Evolutionary conservation across 2,797 vertebrate species (phyloP), one percentile per base, ranked within the genome.

Genomic region (Tragopan temminckii): DNA sequence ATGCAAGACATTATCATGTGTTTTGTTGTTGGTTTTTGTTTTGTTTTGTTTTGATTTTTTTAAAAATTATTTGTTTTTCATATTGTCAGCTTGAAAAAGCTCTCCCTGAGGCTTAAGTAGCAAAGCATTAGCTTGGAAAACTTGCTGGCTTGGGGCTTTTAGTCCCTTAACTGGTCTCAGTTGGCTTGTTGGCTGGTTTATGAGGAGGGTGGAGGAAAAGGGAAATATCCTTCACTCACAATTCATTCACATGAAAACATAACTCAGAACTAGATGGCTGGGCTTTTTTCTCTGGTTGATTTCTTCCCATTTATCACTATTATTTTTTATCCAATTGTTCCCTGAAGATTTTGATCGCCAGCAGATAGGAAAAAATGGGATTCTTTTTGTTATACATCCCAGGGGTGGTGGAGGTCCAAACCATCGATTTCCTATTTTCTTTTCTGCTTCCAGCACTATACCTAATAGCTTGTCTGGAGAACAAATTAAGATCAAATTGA

Each of bases 151-250:
- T 85, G 89, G 89, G 80, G 46, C 75, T 95, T 88, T 88, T 79
- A 95, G 80, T 43, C 82, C 57, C 50, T 94, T 94, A 66, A 96
- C 61, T 29, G 67, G 58, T 95, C 95, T 85, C 93, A 79, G 42
- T 25, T 69, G 89, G 70, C 93, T 91, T 35, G 91, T 96, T 88
- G 94, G 58, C 38, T 52, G 72, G 11, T 96, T 96, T 94, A 92
- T 31, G 69, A 78, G 90, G 29, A 94, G 85, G 91, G 81, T 93
- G 88, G 90, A 84, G 91, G 68, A 64, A 21, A 77, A 87, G 52
- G 53, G 68, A 80, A 89, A 55, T 3, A 69, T 79, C 85, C 87
- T 76, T 55, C 38, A 6, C 69, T 92, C 20, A 3, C 42, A 53
- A 79, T 85, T 87, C 88, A 67, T 50, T 94, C 52, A 24, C 55